These are phyloP conservation scores for Megastigmus dorsalis DNA, from an alignment of 2,888 invertebrate species.

Conservation along the genomic window DNA sequence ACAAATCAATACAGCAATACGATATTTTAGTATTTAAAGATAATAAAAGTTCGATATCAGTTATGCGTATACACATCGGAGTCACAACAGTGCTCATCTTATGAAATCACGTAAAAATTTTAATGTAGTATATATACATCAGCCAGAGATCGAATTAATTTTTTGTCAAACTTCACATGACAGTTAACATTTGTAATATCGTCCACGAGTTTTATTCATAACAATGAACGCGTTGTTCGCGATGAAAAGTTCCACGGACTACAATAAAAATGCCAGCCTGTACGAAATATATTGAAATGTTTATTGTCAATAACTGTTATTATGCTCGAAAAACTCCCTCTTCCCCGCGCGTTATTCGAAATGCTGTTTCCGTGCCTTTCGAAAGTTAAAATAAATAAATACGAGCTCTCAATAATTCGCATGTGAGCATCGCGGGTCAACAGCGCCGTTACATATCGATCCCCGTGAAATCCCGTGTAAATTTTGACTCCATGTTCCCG, in stretches of 20 bases:
- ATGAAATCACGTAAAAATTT: too few species aligned
- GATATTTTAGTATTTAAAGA: too few species aligned
- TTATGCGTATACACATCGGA: too few species aligned
- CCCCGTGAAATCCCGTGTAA: neutral
- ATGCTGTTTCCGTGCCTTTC: neutral
- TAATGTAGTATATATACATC: too few species aligned
- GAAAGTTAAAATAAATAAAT: conserved; percentile 17
- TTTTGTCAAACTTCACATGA: too few species aligned
- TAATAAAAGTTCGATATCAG: too few species aligned
- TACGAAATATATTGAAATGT: conserved; percentile 16
- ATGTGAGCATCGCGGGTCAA: neutral
- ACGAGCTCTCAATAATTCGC: conserved; percentile 1
- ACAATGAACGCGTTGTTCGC: neutral
- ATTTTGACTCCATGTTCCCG: neutral
- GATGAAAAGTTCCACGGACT: neutral
- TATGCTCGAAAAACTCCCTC: neutral
- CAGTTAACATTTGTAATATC: too few species aligned
- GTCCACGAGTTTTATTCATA: neutral
- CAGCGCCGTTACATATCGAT: neutral
- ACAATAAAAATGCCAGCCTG: neutral
- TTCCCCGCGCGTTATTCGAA: too few species aligned
- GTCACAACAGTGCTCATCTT: too few species aligned
- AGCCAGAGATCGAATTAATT: too few species aligned
- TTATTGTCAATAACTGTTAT: conserved; percentile 8
- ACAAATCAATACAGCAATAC: too few species aligned